A percentile compares a stretch with the other conserved stretches of the same genome.
Evolutionary conservation across 1,140 invertebrate genomes (phyloP).

Genomic region (Lethocerus indicus): DNA sequence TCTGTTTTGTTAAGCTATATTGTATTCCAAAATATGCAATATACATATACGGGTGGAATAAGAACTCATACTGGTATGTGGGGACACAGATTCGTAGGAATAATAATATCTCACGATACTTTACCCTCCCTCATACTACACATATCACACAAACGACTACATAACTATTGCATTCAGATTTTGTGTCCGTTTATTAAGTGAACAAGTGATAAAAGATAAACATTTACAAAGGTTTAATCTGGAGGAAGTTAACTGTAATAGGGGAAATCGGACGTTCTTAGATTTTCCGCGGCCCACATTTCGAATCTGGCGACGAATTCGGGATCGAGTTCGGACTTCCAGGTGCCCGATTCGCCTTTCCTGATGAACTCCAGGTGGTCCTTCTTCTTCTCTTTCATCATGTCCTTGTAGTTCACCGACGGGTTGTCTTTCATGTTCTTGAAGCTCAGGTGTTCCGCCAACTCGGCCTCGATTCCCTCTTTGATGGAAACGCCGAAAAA

Average conservation of each 20-base stretch:
- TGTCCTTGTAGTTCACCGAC: not conserved
- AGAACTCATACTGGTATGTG: too few species aligned
- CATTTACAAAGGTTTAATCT: too few species aligned
- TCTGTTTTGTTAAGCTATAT: too few species aligned
- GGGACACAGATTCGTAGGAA: too few species aligned
- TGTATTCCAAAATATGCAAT: too few species aligned
- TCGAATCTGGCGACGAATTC: constrained; percentile 4
- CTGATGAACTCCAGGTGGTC: not conserved
- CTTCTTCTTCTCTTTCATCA: not conserved
- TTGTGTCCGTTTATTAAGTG: too few species aligned
- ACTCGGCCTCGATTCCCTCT: constrained; percentile 33
- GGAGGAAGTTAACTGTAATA: constrained; percentile 2
- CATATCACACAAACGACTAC: too few species aligned
- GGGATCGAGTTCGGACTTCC: not conserved
- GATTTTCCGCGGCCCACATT: not conserved
- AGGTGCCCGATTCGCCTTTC: constrained; percentile 7
- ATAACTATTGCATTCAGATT: too few species aligned
- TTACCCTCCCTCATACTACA: too few species aligned
- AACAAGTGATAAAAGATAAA: too few species aligned
- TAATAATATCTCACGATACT: too few species aligned
- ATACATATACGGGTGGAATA: too few species aligned
- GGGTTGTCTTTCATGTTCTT: constrained; percentile 9
- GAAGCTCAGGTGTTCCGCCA: constrained; percentile 5
- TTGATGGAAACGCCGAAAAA: constrained; percentile 51
- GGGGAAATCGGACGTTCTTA: constrained; percentile 7